Evolutionary conservation across 2,797 vertebrate species (phyloP), one percentile per base, ranked within the genome.

Genomic region (Notolepis coatsorum): DNA sequence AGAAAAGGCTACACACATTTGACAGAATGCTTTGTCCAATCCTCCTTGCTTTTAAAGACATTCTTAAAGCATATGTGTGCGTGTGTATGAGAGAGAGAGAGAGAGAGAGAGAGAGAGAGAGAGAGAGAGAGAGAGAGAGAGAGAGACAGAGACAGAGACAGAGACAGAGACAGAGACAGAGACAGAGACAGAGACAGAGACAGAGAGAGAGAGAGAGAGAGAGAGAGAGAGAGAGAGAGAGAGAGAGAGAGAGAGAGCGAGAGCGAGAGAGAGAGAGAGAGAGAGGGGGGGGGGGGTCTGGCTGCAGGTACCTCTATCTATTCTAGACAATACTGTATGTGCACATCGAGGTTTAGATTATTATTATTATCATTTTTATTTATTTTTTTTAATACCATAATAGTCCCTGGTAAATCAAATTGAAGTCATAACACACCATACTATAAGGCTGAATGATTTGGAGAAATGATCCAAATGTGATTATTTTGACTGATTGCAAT

Each of bases 11-110:
- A 71, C 60, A 50, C 28, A 45, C 53, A 53, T 80, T 73, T 75
- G 77, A 87, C 77, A 82, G 76, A 81, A 63, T 54, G 61, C 51
- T 79, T 71, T 81, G 71, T 84, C 81, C 69, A 73, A 46, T 64
- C 53, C 31, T n/a, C 53, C 18, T 59, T 8, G 5, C 65, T 69
- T 66, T 42, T 55, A 21, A 28, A 53, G 51, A 70, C 33, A 62
- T 72, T 79, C 35, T 67, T 51, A 70, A 43, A 65, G 59, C 50
- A 37, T 20, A 46, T 17, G 53, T 27, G 71, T 20, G 55, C 39
- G 47, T 12, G 48, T n/a, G 3, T n/a, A n/a, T 37, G 0, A 3
- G 35, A 37, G 35, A n/a, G 7, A 1, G 31, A 33, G 31, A 2
- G 10, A 3, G 35, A n/a, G 35, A 1, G 35, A 3, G 35, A 3